A percentile compares a stretch with the other conserved stretches of the same genome.
These are phyloP conservation scores for Caenorhabditis drosophilae DNA, from an alignment of 2,888 invertebrate genomes.

Conservation along the genomic window DNA sequence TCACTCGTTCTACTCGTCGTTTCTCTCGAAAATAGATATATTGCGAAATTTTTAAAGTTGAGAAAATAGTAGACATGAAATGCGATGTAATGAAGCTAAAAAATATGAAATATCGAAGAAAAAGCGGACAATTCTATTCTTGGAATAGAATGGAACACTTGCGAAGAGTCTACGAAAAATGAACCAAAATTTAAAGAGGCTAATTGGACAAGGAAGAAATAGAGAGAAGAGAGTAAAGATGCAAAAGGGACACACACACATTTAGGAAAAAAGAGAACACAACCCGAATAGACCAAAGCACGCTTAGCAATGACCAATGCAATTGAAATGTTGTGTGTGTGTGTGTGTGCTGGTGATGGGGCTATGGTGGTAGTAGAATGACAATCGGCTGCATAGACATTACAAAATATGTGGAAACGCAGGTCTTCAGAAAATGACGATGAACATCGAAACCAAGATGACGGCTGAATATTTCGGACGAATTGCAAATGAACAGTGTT, in stretches of 20 bases:
- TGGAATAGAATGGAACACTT: too few species aligned
- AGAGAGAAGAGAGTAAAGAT: neutral
- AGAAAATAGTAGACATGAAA: neutral
- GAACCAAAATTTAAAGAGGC: conserved; percentile 24
- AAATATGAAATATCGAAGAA: neutral
- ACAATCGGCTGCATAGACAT: neutral
- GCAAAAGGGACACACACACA: conserved; percentile 28
- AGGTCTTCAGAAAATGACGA: conserved; percentile 1
- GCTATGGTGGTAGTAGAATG: too few species aligned
- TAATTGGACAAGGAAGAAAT: conserved; percentile 20
- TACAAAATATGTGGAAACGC: neutral
- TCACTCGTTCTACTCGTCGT: too few species aligned
- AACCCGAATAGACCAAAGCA: too few species aligned
- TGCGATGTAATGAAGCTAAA: neutral
- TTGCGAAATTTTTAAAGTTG: too few species aligned
- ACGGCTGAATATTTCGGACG: conserved; percentile 8
- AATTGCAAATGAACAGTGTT: too few species aligned
- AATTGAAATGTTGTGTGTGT: conserved; percentile 38
- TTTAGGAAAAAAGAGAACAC: too few species aligned
- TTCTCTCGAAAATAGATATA: too few species aligned
- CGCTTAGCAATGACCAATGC: conserved; percentile 37
- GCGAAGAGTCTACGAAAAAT: too few species aligned
- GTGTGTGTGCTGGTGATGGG: conserved; percentile 32
- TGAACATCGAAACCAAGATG: conserved; percentile 10
- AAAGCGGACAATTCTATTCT: neutral